Evolutionary conservation across 2,797 vertebrate species (phyloP), one percentile per base, ranked within the genome.

Genomic region (Triplophysa yarkandensis): DNA sequence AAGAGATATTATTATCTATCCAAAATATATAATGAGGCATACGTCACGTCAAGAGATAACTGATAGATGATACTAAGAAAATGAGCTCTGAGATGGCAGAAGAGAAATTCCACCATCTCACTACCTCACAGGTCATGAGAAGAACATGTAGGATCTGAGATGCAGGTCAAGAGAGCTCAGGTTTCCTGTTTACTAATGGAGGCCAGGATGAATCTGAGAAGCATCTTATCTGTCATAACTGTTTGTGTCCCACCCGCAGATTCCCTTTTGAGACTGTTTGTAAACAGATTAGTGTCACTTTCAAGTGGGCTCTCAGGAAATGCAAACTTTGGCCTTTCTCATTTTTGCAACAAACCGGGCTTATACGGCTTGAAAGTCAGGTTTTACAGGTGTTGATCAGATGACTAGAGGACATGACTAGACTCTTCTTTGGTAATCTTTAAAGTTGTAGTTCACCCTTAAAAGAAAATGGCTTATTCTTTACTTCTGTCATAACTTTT

Each of bases 201-300:
- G 36, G 68, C 25, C 74, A 46, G 36, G 70, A 79, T 79, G 87
- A 90, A 92, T 84, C 76, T 86, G 86, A 88, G 87, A 89, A 86
- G 76, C 57, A 68, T 84, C 85, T 86, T 86, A 92, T 89, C 88
- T 91, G 88, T 86, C 72, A 63, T 43, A 81, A 78, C 84, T 85
- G 86, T 87, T 85, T 81, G 67, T 0, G 70, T 87, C 82, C 84
- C 88, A 83, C 83, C 74, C 71, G 13, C 78, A 79, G 87, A 87
- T 81, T 68, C 62, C 41, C 74, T 85, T 78, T 78, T 72, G 80
- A 41, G 61, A 57, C 28, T 92, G 82, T 91, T 91, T 92, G 87
- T 89, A 86, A 90, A 91, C 81, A 88, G 81, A 82, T 90, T 81
- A 85, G 83, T 77, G 72, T 80, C 83, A 85, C 83, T 85, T 80